These are phyloP conservation scores for Thyatira batis DNA, from an alignment of 2,888 invertebrate species.

Conservation along the genomic window DNA sequence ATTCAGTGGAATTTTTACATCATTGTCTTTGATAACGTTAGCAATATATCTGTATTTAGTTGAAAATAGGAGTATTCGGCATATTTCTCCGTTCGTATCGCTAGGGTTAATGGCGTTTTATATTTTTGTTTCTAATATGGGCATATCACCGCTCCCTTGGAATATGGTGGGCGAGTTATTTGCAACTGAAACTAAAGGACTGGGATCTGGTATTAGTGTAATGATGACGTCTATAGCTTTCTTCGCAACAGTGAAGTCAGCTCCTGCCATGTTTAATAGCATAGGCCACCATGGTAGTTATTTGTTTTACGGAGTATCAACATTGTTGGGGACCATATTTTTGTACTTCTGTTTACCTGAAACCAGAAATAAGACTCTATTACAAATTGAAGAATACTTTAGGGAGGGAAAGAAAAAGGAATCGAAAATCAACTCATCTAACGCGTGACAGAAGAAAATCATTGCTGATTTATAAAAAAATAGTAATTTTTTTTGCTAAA, in stretches of 20 bases:
- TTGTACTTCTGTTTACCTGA: slow-evolving; percentile 85
- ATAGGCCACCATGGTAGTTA: slow-evolving; percentile 84
- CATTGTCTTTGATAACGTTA: slow-evolving; percentile 79
- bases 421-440: slow-evolving; percentile 21
- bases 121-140: slow-evolving; percentile 82
- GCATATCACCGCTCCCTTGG: slow-evolving; percentile 87
- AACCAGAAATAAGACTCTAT: slow-evolving; percentile 85
- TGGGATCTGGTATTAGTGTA: slow-evolving; percentile 86
- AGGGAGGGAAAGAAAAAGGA: slow-evolving; percentile 54
- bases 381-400: slow-evolving; percentile 85
- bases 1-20: slow-evolving; percentile 84
- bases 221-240: slow-evolving; percentile 85
- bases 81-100: slow-evolving; percentile 61
- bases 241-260: slow-evolving; percentile 86
- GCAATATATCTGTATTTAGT: slow-evolving; percentile 74
- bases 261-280: slow-evolving; percentile 81
- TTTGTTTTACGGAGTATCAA: slow-evolving; percentile 83
- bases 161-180: slow-evolving; percentile 89
- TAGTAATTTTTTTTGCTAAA: not conserved
- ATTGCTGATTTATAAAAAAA: not conserved
- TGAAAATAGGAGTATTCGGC: slow-evolving; percentile 40
- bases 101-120: slow-evolving; percentile 81
- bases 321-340: slow-evolving; percentile 82
- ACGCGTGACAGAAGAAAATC: not conserved
- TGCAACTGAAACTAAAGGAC: slow-evolving; percentile 83